A percentile compares a stretch with the other conserved stretches of the same genome.
phyloP scores from a whole-genome alignment of 2,888 invertebrate species.

The Harpalus rufipes region DNA sequence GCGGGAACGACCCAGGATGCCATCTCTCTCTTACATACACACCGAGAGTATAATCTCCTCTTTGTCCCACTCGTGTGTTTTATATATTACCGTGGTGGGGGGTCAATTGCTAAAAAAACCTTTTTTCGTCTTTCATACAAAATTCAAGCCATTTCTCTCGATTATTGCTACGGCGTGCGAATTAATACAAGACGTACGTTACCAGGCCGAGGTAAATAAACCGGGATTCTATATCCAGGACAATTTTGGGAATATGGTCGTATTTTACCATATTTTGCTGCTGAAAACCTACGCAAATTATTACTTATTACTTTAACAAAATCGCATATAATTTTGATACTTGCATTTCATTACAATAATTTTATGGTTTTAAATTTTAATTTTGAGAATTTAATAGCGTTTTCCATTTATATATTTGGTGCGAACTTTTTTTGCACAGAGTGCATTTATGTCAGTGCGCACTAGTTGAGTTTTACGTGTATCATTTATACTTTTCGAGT shows the following conservation, averaged over 20 bases:
- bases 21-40: conserved; percentile 58
- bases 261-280: not conserved
- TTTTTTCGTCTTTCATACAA: conserved; percentile 77
- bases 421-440: too few species aligned
- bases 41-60: conserved; percentile 68
- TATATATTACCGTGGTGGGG: conserved; percentile 75
- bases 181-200: conserved; percentile 74
- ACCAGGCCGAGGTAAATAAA: conserved; percentile 37
- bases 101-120: conserved; percentile 76
- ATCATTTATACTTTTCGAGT: too few species aligned
- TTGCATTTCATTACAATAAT: too few species aligned
- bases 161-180: conserved; percentile 75
- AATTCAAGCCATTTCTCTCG: conserved; percentile 77
- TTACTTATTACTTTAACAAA: not conserved
- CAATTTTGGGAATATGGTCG: not conserved
- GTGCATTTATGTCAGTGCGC: too few species aligned
- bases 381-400: too few species aligned
- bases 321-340: not conserved
- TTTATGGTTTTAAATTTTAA: too few species aligned
- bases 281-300: not conserved
- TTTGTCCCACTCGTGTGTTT: conserved; percentile 72
- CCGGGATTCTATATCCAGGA: not conserved
- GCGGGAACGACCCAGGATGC: conserved; percentile 70
- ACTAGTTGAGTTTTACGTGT: too few species aligned
- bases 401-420: too few species aligned